A percentile compares a stretch with the other conserved stretches of the same genome.
Conservation (phyloP, 2,797 vertebrate genomes). For the Typhlichthys subterraneus region DNA sequence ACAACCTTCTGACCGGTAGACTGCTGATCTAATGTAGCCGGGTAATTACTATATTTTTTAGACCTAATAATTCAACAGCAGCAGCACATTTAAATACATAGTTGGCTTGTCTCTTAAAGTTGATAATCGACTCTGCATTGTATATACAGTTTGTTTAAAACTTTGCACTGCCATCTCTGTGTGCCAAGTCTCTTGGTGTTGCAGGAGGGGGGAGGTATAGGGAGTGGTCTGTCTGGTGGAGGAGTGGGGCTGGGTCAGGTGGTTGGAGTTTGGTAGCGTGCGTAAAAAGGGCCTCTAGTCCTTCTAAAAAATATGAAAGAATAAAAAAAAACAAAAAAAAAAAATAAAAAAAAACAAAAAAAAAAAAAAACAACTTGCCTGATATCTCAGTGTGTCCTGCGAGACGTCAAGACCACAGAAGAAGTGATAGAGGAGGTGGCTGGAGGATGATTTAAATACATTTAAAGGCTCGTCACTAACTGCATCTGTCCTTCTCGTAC, state of each 20-base stretch:
- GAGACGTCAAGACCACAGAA: conserved; percentile 43
- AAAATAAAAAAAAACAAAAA: conserved; percentile 19
- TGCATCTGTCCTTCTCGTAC: conserved; percentile 99
- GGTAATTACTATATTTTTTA: conserved; percentile 66
- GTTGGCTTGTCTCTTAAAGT: conserved; percentile 92
- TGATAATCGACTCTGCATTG: conserved; percentile 91
- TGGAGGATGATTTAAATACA: conserved; percentile 75
- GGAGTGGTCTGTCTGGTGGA: conserved; percentile 39
- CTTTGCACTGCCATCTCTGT: conserved; percentile 56
- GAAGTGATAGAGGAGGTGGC: conserved; percentile 22
- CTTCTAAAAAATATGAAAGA: conserved; percentile 41
- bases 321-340: conserved; percentile 54
- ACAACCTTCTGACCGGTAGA: conserved; percentile 88
- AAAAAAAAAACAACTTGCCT: conserved; percentile 48
- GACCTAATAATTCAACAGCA: conserved; percentile 87
- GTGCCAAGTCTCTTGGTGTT: conserved; percentile 71
- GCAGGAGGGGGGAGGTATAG: conserved; percentile 53
- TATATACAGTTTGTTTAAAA: conserved; percentile 92
- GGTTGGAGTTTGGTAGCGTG: conserved; percentile 43
- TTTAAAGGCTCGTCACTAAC: conserved; percentile 98
- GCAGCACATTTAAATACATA: conserved; percentile 97
- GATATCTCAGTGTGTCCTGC: conserved; percentile 77
- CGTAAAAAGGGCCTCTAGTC: conserved; percentile 53
- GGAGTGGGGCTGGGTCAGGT: conserved; percentile 10
- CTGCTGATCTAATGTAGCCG: conserved; percentile 88